Base-by-base conservation (phyloP, 2,888 invertebrate species). In the Ornithoptera priamus region DNA sequence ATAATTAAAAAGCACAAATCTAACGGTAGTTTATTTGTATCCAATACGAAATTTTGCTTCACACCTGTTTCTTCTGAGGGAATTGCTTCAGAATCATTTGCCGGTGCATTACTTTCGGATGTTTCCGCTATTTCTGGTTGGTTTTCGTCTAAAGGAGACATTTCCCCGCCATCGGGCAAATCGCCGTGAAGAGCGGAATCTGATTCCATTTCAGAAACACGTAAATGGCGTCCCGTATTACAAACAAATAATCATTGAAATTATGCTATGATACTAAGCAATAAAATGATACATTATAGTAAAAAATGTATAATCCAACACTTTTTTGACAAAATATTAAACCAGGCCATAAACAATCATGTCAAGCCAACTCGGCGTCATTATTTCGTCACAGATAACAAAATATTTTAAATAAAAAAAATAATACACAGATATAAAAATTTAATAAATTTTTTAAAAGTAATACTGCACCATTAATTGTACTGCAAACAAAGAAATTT, bases 151-250 rank as follows among this genome's bases (percentile, higher is more conserved):
- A 87, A 79, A 78, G 88, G 87, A 73, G 85, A 89, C 77, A 88
- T 89, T 89, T 92, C 91, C 89, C 89, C 92, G 90, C 92, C 92
- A 89, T 92, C 92, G 75, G 87, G 80, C 75, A 84, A 82, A 79
- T 89, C 90, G 72, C 81, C 84, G 66, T 87, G 88, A 74, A 88
- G 79, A 72, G 83, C 86, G 65, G 89, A 85, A 75, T 93, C 90
- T 30, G 90, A 87, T 75, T 93, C 93, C 93, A 93, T 93, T 75
- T 71, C 80, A 68, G 69, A 46, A 30, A 75, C 70, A 74, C 71
- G 71, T 72, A 70, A 71, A 74, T 67, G 75, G 72, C 65, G 73
- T 65, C 73, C 62, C 72, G 57, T 72, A 79, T 74, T 72, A 58
- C 74, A 72, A 71, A 83, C 71, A 46, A 77, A 80, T 79, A 83